These are phyloP conservation scores for Petromus typicus DNA, from an alignment of 2,113 vertebrate species.

Conservation along the genomic window DNA sequence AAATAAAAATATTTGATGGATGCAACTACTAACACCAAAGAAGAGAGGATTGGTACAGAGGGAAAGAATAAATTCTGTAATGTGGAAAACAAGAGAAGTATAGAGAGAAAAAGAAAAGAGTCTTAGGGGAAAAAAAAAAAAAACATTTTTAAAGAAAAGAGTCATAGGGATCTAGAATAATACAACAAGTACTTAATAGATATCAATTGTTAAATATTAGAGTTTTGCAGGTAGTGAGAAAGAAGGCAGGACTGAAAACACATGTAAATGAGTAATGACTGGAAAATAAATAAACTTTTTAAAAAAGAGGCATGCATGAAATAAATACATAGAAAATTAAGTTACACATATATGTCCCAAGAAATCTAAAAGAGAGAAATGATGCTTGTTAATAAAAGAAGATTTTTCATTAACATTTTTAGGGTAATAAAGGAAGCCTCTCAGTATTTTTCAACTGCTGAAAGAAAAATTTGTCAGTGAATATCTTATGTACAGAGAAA, in stretches of 20 bases:
- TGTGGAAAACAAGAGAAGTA: not conserved
- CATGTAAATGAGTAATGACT: not conserved
- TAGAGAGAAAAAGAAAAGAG: not conserved
- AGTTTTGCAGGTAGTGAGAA: not conserved
- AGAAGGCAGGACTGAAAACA: not conserved
- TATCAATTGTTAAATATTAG: not conserved
- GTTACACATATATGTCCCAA: not conserved
- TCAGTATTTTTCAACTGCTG: not conserved
- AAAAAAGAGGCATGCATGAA: not conserved
- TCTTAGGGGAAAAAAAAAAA: too few species aligned
- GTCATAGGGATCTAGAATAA: not conserved
- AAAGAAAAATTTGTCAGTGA: not conserved
- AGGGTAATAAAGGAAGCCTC: not conserved
- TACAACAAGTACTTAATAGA: not conserved
- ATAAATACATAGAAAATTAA: not conserved
- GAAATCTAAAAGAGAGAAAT: not conserved
- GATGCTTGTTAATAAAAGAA: not conserved
- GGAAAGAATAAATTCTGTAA: not conserved
- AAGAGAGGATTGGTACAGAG: not conserved
- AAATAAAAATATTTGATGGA: not conserved
- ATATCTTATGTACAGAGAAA: not conserved
- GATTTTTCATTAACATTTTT: not conserved
- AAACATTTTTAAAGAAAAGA: not conserved
- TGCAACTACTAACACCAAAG: not conserved
- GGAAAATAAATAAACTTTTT: not conserved